A percentile compares a stretch with the other conserved stretches of the same genome.
These are phyloP conservation scores for Plectropomus leopardus DNA, from an alignment of 2,113 vertebrate species.

Conservation along the genomic window DNA sequence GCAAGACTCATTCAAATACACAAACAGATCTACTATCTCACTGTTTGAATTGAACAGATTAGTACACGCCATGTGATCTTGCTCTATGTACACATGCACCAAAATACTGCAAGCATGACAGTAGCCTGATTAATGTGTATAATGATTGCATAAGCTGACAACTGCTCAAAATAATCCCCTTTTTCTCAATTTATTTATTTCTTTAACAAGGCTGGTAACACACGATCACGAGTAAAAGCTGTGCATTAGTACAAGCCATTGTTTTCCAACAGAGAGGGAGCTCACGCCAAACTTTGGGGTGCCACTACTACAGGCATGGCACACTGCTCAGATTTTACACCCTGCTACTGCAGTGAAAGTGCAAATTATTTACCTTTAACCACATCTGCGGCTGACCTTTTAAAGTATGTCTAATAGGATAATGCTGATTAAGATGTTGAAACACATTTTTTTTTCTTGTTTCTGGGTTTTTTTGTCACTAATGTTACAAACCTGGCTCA, in stretches of 20 bases:
- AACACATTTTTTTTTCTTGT: no score
- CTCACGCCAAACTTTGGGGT: background rate
- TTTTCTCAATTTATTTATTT: background rate
- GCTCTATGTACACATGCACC: constrained; percentile 25
- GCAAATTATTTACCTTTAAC: background rate
- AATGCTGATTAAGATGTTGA: no score
- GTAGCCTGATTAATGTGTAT: constrained; percentile 33
- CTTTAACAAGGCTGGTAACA: constrained; percentile 11
- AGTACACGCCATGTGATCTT: constrained; percentile 6
- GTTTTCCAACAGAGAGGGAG: background rate
- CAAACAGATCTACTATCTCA: constrained; percentile 30
- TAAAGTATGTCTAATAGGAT: no score
- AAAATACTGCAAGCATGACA: constrained; percentile 41
- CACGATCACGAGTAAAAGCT: background rate
- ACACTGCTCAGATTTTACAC: background rate
- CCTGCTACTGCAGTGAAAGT: background rate
- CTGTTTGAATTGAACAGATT: constrained; percentile 53
- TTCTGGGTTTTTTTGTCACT: no score
- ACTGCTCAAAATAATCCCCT: background rate
- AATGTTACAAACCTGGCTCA: no score
- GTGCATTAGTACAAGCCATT: background rate
- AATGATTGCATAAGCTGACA: constrained; percentile 30
- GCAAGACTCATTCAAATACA: constrained; percentile 30
- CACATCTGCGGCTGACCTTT: no score
- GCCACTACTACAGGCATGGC: background rate